Conservation (phyloP, 2,113 vertebrate species). For the Anseranas semipalmata region DNA sequence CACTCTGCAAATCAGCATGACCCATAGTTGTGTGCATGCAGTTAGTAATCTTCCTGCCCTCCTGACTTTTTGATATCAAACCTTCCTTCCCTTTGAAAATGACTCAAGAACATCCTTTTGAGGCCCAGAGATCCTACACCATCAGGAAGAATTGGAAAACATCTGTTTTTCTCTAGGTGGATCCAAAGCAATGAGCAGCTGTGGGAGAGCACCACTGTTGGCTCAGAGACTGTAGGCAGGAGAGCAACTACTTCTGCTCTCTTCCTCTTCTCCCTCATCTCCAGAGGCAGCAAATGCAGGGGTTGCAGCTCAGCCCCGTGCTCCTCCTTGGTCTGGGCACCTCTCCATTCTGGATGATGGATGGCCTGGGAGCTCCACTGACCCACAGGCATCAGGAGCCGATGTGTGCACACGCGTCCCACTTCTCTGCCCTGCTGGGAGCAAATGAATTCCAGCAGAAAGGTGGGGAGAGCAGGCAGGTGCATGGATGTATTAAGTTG, state of each 20-base stretch:
- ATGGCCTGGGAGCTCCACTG: background rate
- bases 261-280: background rate
- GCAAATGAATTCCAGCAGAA: fast-evolving
- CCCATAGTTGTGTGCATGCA: background rate
- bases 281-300: background rate
- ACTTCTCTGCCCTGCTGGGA: background rate
- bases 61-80: background rate
- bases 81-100: background rate
- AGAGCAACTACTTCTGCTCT: background rate
- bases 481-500: fast-evolving
- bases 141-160: background rate
- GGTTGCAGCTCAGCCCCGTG: background rate
- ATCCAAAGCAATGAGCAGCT: background rate
- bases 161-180: background rate
- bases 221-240: background rate
- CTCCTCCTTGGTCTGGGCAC: background rate
- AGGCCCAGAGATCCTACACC: background rate
- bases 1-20: background rate
- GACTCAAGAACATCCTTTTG: background rate
- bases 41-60: background rate
- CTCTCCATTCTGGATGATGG: background rate
- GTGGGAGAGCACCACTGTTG: background rate
- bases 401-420: fast-evolving
- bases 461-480: background rate
- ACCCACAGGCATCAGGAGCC: background rate